phyloP scores from a whole-genome alignment of 2,113 vertebrate genomes.

The Polypterus senegalus region DNA sequence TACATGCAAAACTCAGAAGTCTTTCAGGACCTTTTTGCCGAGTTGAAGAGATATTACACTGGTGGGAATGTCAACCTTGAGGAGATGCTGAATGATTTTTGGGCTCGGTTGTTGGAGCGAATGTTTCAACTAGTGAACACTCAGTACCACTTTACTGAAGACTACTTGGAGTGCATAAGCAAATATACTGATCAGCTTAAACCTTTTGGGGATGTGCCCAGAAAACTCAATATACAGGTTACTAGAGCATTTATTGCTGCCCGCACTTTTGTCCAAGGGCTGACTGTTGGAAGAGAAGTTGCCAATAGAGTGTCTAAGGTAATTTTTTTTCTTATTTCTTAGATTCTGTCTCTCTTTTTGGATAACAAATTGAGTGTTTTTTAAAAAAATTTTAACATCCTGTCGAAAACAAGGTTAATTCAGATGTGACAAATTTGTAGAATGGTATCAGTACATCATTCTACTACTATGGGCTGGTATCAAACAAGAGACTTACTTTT shows the following conservation, averaged over 20 bases:
- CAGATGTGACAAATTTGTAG: too few species aligned
- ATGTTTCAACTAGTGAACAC: slow-evolving; percentile 95
- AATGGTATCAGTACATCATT: too few species aligned
- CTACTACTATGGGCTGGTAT: too few species aligned
- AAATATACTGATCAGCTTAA: slow-evolving; percentile 93
- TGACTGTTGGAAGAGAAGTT: slow-evolving; percentile 86
- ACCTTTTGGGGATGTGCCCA: slow-evolving; percentile 87
- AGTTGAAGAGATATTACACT: slow-evolving; percentile 87
- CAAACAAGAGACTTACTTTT: too few species aligned
- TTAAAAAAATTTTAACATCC: too few species aligned
- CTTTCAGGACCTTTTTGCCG: slow-evolving; percentile 88
- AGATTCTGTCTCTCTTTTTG: too few species aligned
- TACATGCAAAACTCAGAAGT: slow-evolving; percentile 91
- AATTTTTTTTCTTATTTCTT: slow-evolving; percentile 24
- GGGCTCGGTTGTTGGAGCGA: slow-evolving; percentile 79
- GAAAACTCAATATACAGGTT: slow-evolving; percentile 85
- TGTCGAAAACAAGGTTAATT: too few species aligned
- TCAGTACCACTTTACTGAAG: slow-evolving; percentile 80
- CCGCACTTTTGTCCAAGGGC: slow-evolving; percentile 87
- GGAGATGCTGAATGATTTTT: slow-evolving; percentile 94
- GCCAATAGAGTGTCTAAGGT: slow-evolving; percentile 94
- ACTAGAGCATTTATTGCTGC: slow-evolving; percentile 85
- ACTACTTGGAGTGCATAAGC: slow-evolving; percentile 90
- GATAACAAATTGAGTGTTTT: too few species aligned
- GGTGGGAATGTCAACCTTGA: slow-evolving; percentile 91